Base-by-base conservation (phyloP, 2,797 vertebrate genomes). In the Xenops minutus region DNA sequence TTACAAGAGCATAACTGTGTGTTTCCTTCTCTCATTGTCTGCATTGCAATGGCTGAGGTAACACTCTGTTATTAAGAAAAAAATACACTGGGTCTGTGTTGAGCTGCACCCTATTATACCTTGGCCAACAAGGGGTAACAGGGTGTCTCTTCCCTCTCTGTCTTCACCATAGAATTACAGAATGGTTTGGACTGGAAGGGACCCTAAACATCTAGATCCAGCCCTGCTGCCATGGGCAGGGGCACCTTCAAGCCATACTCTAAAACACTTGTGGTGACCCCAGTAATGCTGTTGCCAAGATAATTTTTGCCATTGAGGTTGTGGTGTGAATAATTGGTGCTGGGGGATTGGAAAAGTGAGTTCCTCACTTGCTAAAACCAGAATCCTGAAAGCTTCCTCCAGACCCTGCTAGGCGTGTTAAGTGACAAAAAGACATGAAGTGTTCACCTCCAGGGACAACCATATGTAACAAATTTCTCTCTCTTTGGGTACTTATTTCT, bases 311-410 rank as follows among this genome's bases (percentile, higher is more conserved):
- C n/a, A 6, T 0, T 49, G 72, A 71, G 49, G 37, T 46, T 75
- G 52, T 46, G 19, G 20, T 51, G 37, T 0, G 0, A 79, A 67
- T 56, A 64, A 88, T n/a, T 20, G 27, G 44, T 29, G 11, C 21
- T 39, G 19, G 6, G 14, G 8, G 5, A 2, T 39, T 7, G 39
- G 39, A 27, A 41, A 83, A 81, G 62, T 43, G 14, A 49, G 39
- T 44, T 80, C 18, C 4, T 71, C 15, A 2, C 11, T 79, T 3
- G 2, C 43, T 64, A 52, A 59, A 83, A 72, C 5, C 0, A 0
- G 30, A 52, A n/a, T 68, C 20, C 71, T 68, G 21, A 64, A 75
- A 81, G 37, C 46, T 85, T 87, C 41, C 34, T 74, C 7, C 75
- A 76, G 39, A 87, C 41, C 9, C 55, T 79, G 39, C 21, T 46